phyloP scores from a whole-genome alignment of 2,888 invertebrate species.

The Drepana falcataria region DNA sequence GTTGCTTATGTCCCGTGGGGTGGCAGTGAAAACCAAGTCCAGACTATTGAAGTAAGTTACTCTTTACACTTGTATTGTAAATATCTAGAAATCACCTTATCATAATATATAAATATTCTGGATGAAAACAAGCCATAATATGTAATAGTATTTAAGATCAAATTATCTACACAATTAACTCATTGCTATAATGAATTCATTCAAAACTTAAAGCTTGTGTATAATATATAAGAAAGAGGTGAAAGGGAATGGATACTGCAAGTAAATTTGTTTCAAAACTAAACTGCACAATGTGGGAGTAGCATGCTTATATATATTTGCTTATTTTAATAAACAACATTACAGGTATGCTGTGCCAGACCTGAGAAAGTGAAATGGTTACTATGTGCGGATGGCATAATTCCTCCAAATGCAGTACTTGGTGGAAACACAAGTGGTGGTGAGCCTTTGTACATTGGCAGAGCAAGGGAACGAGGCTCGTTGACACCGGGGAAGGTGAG shows the following conservation, averaged over 20 bases:
- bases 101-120: too few species aligned
- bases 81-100: too few species aligned
- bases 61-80: background rate
- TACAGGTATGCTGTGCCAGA: slow-evolving; percentile 59
- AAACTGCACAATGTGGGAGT: too few species aligned
- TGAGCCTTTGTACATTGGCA: slow-evolving; percentile 74
- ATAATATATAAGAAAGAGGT: too few species aligned
- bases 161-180: too few species aligned
- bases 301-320: too few species aligned
- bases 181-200: too few species aligned
- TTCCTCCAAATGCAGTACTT: slow-evolving; percentile 71
- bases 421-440: slow-evolving; percentile 68
- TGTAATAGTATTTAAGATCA: too few species aligned
- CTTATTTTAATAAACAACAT: slow-evolving; percentile 1
- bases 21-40: slow-evolving; percentile 51
- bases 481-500: slow-evolving; percentile 78
- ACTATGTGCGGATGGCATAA: slow-evolving; percentile 49
- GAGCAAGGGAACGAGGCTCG: slow-evolving; percentile 74
- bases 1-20: slow-evolving; percentile 64
- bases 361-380: slow-evolving; percentile 68
- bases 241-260: too few species aligned
- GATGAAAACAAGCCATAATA: too few species aligned
- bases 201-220: too few species aligned
- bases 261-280: background rate
- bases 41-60: slow-evolving; percentile 51